Evolutionary conservation across 2,113 vertebrate species (phyloP), one percentile per base, ranked within the genome.

Genomic region (Neodontobutis hainanensis): DNA sequence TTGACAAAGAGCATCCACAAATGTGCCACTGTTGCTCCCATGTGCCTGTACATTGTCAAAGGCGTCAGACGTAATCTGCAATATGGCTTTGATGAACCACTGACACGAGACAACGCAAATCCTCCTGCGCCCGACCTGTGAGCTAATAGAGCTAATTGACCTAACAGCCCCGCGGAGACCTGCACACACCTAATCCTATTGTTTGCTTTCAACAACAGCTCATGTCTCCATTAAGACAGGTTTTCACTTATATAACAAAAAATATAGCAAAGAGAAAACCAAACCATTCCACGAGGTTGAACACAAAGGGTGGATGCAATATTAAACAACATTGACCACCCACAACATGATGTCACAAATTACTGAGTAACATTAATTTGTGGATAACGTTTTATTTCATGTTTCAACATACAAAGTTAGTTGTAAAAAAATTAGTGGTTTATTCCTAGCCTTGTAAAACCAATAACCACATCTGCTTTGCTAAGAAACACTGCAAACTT

Each of bases 81-180:
- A 72, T 70, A 38, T 65, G 57, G 70, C 74, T 84, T 87, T 79
- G 83, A 85, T 81, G 65, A 85, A 61, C 62, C 52, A 47, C 59
- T 67, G 56, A 79, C 61, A 72, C 19, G 69, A 80, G 71, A 83
- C 68, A 8, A 73, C 49, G 16, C 16, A 76, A 78, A 79, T 78
- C 80, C 63, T 75, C 12, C 44, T 27, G 40, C 44, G 70, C 36
- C 51, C 62, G 63, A 62, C 63, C 74, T 64, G 72, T 2, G 70
- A 78, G 61, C 61, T 80, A 72, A 86, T 67, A 3, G 75, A 82
- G 58, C 40, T 74, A 40, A 82, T 77, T 77, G 66, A 85, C 67
- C 62, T 53, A 42, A 44, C 34, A 56, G 61, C 11, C 42, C 59
- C 40, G n/a, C 32, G n/a, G 56, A 61, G 53, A 51, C 15, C 53